A percentile compares a stretch with the other conserved stretches of the same genome.
These are phyloP conservation scores for Pantherophis vulpinus DNA, from an alignment of 2,797 vertebrate genomes.

Conservation along the genomic window DNA sequence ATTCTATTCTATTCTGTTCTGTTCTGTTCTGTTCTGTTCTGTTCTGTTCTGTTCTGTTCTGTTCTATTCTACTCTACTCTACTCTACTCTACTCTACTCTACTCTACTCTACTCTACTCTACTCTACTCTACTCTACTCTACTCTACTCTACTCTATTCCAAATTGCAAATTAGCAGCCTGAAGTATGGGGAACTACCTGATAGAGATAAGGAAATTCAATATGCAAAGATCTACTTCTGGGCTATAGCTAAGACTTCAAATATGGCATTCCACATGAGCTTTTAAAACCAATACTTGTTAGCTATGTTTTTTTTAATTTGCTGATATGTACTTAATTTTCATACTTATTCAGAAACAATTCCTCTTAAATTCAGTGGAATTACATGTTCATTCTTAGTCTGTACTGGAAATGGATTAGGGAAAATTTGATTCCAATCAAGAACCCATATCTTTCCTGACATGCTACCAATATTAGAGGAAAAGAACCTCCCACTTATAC, in stretches of 20 bases:
- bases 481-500: background rate
- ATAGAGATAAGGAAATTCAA: background rate
- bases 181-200: background rate
- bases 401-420: background rate
- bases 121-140: too few species aligned
- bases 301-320: background rate
- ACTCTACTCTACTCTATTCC: too few species aligned
- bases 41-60: too few species aligned
- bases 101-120: too few species aligned
- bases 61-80: too few species aligned
- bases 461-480: background rate
- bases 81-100: too few species aligned
- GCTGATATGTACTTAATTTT: background rate
- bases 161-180: background rate
- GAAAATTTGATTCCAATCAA: background rate
- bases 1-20: too few species aligned
- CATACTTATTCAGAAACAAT: background rate
- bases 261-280: background rate
- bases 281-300: background rate
- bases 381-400: background rate
- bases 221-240: background rate
- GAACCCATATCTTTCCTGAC: background rate
- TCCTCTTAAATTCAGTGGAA: background rate
- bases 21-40: too few species aligned
- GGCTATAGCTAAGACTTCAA: background rate